Evolutionary conservation across 2,888 invertebrate genomes (phyloP), one percentile per base, ranked within the genome.

Genomic region (Cephus nigrinus): DNA sequence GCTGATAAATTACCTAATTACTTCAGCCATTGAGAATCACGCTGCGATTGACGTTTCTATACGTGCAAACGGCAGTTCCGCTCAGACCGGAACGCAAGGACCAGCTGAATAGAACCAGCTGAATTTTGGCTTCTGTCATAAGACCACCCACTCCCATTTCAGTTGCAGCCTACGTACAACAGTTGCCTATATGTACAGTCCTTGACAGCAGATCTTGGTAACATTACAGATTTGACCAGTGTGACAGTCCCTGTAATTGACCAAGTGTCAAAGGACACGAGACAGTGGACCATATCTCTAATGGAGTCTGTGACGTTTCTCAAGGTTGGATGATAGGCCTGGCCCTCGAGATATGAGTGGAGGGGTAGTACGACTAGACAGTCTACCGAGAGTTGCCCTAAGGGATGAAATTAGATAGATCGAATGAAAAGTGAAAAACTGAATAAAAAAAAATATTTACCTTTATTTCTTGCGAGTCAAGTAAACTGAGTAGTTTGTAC

Each of bases 1-100:
- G 69, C 40, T 15, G 15, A 40, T 40, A 15, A 40, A 40, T 40
- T 15, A 34, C 68, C 31, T 34, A 36, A 69, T 36, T 35, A 34
- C 73, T 33, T 71, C 33, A 15, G 68, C 34, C 36, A 73, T 36
- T 69, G 76, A 73, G 73, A 36, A 73, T 35, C 35, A 12, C 31
- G 68, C 76, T 76, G 31, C 32, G 40, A 40, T 73, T 32, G 71
- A 33, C 32, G 32, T 71, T 32, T 33, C 71, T 71, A 71, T 71
- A 11, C 71, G 15, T n/a, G 33, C 33, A 40, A 40, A 11, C 9
- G 15, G 71, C 40, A 55, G 68, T 40, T 73, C 40, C 40, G 40
- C 15, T 40, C 40, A 40, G 1, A 15, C 15, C 5, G 15, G 15
- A 40, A 40, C 40, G 4, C 40, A 40, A 4, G 40, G 12, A 40